A percentile compares a stretch with the other conserved stretches of the same genome.
These are phyloP conservation scores for Ceratosolen solmsi DNA, from an alignment of 1,140 invertebrate species.

Conservation along the genomic window DNA sequence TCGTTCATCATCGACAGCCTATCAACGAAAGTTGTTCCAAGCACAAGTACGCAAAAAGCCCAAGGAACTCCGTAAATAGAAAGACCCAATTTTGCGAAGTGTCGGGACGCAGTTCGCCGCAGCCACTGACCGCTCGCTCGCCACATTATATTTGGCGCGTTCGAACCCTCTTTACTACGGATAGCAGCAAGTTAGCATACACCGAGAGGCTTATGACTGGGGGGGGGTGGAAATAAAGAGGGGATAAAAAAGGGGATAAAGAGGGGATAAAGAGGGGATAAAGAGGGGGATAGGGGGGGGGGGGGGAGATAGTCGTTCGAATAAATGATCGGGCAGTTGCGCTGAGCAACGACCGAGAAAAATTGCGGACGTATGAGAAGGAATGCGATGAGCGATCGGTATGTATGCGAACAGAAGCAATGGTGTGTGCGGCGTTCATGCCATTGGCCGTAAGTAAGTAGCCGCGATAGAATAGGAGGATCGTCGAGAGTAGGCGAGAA, in stretches of 20 bases:
- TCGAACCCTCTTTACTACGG: background rate
- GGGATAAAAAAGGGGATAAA: background rate
- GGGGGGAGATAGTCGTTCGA: background rate
- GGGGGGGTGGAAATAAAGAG: background rate
- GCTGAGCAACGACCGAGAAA: conserved; percentile 14
- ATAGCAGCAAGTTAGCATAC: too few species aligned
- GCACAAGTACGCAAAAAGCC: conserved; percentile 19
- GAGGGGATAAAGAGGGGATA: background rate
- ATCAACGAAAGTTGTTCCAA: conserved; percentile 17
- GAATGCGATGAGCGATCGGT: too few species aligned
- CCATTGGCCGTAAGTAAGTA: conserved; percentile 12
- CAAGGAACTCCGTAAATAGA: conserved; percentile 43
- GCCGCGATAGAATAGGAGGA: background rate
- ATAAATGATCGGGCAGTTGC: background rate
- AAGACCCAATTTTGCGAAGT: conserved; percentile 26
- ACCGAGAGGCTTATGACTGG: background rate
- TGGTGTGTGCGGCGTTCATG: background rate
- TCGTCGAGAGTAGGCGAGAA: too few species aligned
- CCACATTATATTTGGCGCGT: conserved; percentile 21
- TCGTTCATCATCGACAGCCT: background rate
- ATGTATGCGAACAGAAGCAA: too few species aligned
- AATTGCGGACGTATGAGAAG: too few species aligned
- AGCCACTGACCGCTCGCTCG: conserved; percentile 35
- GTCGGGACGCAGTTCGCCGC: conserved; percentile 2
- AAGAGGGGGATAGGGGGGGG: background rate